Evolutionary conservation across 2,113 vertebrate genomes (phyloP).

Genomic region (Prionailurus viverrinus): DNA sequence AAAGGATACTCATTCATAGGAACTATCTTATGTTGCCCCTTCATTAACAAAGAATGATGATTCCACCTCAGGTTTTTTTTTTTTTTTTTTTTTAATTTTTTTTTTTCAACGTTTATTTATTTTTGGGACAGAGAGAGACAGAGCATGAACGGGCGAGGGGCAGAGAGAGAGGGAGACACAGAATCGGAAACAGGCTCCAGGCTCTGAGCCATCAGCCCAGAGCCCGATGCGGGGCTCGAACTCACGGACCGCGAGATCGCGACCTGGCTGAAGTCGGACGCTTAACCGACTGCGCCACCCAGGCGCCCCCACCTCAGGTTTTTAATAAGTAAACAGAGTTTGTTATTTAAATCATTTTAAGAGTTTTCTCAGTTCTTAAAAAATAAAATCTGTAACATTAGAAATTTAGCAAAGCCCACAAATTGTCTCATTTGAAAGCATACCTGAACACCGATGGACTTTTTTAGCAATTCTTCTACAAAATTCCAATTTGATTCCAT

Average conservation of each 20-base stretch:
- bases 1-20: conserved; percentile 80
- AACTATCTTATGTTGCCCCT: conserved; percentile 60
- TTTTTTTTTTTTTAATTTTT: too few relatives aligned
- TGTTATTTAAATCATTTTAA: conserved; percentile 56
- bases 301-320: neutral
- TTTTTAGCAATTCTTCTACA: conserved; percentile 93
- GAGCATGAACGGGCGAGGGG: too few relatives aligned
- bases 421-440: conserved; percentile 58
- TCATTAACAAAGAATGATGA: conserved; percentile 48
- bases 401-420: conserved; percentile 42
- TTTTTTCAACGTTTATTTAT: too few relatives aligned
- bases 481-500: conserved; percentile 94
- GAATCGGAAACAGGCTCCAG: too few relatives aligned
- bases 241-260: too few relatives aligned
- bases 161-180: too few relatives aligned
- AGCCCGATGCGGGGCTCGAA: too few relatives aligned
- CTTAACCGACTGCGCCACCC: too few relatives aligned
- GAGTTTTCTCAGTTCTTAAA: neutral
- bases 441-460: conserved; percentile 92
- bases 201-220: too few relatives aligned
- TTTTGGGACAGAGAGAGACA: too few relatives aligned
- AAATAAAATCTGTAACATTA: conserved; percentile 46
- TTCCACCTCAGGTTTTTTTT: neutral
- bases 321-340: conserved; percentile 25
- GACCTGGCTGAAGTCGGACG: too few relatives aligned